phyloP scores from a whole-genome alignment of 2,888 invertebrate genomes.

The Poecilobothrus nobilitatus region DNA sequence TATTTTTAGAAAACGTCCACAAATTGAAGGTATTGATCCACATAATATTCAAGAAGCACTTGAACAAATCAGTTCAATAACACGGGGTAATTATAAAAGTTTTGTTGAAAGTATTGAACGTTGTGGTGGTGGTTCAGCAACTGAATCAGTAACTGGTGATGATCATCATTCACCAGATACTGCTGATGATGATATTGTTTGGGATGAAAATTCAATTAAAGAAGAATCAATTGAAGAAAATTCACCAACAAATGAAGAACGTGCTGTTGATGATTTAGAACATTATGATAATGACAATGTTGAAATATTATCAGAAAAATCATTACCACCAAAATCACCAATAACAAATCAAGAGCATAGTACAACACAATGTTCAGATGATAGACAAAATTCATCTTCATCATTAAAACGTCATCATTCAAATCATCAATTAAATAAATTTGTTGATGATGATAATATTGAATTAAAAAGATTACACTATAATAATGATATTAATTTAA shows the following conservation, averaged over 20 bases:
- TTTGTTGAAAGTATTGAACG: constrained; percentile 14
- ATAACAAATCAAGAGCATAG: neutral
- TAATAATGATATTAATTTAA: neutral
- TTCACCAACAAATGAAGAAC: neutral
- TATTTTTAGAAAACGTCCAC: constrained; percentile 32
- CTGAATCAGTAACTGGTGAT: constrained; percentile 11
- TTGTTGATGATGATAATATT: neutral
- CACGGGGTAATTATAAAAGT: constrained; percentile 23
- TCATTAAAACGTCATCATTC: neutral
- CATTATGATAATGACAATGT: constrained; percentile 12
- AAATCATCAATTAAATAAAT: neutral
- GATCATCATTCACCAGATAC: constrained; percentile 11
- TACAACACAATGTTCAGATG: neutral
- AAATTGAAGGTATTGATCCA: constrained; percentile 35
- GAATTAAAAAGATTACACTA: neutral
- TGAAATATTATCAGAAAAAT: constrained; percentile 9
- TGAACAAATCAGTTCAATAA: constrained; percentile 34
- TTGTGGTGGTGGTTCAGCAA: constrained; percentile 23
- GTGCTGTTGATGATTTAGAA: constrained; percentile 10
- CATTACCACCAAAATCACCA: neutral
- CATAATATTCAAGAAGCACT: constrained; percentile 40
- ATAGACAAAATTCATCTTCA: neutral
- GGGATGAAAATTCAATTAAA: constrained; percentile 13
- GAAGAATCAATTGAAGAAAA: constrained; percentile 13
- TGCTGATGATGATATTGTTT: constrained; percentile 13